phyloP scores from a whole-genome alignment of 2,797 vertebrate species.

The Sparidentex hasta region DNA sequence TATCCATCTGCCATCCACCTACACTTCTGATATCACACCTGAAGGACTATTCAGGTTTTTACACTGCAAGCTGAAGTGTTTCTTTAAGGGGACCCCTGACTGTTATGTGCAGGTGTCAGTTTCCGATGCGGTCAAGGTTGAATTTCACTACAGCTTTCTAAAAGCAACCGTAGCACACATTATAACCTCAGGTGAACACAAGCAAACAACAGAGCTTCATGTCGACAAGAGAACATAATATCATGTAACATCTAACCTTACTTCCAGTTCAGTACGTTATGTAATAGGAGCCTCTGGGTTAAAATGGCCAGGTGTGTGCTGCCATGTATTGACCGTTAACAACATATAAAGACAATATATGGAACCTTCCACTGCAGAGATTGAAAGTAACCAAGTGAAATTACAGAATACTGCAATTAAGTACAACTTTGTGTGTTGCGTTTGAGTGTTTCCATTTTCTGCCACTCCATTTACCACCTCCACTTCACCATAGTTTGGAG shows the following conservation, averaged over 20 bases:
- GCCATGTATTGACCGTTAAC: neutral
- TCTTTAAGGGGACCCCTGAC: neutral
- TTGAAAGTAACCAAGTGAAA: no score
- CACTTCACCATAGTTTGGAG: no score
- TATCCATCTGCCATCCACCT: slow-evolving; percentile 8
- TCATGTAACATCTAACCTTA: slow-evolving; percentile 18
- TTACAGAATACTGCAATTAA: no score
- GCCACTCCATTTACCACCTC: no score
- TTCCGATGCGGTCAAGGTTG: neutral
- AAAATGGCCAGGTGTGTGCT: neutral
- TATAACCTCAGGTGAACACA: slow-evolving; percentile 6
- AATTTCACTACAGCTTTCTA: slow-evolving; percentile 19
- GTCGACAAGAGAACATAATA: slow-evolving; percentile 11
- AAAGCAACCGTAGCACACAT: neutral
- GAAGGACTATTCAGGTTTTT: neutral
- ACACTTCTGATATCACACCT: neutral
- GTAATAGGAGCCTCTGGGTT: neutral
- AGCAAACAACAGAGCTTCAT: slow-evolving; percentile 16
- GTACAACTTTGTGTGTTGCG: no score
- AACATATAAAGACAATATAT: neutral
- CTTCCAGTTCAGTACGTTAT: neutral
- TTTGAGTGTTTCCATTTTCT: no score
- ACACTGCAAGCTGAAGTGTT: neutral
- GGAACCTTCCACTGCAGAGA: neutral
- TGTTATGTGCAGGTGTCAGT: slow-evolving; percentile 10